phyloP scores from a whole-genome alignment of 2,797 vertebrate genomes.

The Trichosurus vulpecula region DNA sequence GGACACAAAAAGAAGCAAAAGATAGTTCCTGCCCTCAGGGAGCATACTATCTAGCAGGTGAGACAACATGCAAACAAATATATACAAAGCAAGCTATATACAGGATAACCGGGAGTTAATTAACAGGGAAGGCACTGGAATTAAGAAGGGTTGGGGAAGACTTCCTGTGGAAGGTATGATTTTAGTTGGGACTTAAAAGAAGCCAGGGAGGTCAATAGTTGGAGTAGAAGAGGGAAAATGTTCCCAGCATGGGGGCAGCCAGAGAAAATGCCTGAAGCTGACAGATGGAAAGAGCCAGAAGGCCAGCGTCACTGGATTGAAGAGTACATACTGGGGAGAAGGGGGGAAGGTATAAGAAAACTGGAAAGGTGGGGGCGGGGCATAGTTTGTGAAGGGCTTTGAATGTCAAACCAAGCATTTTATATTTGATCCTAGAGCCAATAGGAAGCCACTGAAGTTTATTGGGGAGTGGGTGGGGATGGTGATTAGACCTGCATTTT shows the following conservation, averaged over 20 bases:
- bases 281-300: not conserved
- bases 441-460: not conserved
- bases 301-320: not conserved
- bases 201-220: not conserved
- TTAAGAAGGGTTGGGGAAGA: not conserved
- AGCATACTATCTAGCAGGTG: not conserved
- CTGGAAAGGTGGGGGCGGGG: not conserved
- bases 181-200: not conserved
- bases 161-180: not conserved
- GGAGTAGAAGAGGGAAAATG: not conserved
- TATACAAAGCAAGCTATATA: not conserved
- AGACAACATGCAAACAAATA: not conserved
- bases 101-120: not conserved
- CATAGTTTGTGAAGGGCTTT: not conserved
- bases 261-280: not conserved
- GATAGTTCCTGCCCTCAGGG: not conserved
- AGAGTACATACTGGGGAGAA: fast-evolving
- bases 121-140: not conserved
- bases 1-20: not conserved
- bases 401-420: not conserved
- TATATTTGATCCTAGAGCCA: not conserved
- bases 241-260: not conserved
- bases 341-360: not conserved
- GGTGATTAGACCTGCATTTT: not conserved
- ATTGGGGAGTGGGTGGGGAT: not conserved